Conservation (phyloP, 2,113 vertebrate species). For the Nicator chloris region DNA sequence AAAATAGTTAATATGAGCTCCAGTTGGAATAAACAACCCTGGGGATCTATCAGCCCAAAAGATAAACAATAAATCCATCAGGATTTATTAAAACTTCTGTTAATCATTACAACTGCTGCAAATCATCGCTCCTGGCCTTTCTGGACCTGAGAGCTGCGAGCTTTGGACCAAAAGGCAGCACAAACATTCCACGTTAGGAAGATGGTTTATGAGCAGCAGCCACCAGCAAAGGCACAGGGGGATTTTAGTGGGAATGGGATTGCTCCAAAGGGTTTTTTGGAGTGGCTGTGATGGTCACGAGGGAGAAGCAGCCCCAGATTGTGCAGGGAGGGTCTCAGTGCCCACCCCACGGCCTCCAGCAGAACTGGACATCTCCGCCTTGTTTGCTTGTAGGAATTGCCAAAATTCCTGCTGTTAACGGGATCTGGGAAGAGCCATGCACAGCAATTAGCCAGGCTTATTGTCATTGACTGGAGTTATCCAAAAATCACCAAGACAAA, state of each 20-base stretch:
- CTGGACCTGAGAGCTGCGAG: not conserved
- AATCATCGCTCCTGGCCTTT: not conserved
- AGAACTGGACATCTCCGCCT: not conserved
- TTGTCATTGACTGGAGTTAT: not conserved
- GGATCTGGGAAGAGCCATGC: not conserved
- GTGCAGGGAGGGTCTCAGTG: not conserved
- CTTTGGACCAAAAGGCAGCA: not conserved
- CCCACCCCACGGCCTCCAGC: fast-evolving
- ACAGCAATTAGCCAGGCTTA: not conserved
- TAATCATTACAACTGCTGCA: not conserved
- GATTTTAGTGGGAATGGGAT: not conserved
- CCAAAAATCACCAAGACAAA: conserved; percentile 24
- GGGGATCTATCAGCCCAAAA: not conserved
- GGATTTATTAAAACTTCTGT: conserved; percentile 36
- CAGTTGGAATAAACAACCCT: not conserved
- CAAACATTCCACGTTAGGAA: fast-evolving
- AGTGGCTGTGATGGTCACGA: fast-evolving
- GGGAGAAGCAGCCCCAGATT: not conserved
- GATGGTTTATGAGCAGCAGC: not conserved
- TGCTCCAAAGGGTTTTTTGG: not conserved
- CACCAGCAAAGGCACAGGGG: not conserved
- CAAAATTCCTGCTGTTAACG: not conserved
- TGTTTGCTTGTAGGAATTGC: not conserved
- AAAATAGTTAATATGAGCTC: not conserved
- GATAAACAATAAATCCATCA: not conserved